phyloP scores from a whole-genome alignment of 2,888 invertebrate genomes.

The Tiphia femorata region DNA sequence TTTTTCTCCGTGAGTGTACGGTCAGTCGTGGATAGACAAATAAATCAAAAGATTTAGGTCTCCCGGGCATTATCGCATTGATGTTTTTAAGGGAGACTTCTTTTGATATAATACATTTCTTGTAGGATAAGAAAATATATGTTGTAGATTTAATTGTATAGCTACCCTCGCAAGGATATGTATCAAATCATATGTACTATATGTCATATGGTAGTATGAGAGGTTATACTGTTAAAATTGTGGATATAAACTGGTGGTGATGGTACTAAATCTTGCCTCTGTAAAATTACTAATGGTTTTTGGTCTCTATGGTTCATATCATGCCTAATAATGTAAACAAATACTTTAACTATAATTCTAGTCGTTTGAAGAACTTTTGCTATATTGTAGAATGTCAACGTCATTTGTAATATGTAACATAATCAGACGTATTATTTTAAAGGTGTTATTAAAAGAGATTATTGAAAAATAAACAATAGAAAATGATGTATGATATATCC shows the following conservation, averaged over 20 bases:
- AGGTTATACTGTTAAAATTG: conserved; percentile 44
- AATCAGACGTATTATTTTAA: too few relatives aligned
- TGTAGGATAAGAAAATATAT: conserved; percentile 27
- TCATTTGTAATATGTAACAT: too few relatives aligned
- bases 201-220: conserved; percentile 28
- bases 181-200: background rate
- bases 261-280: conserved; percentile 63
- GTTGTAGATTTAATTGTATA: conserved; percentile 26
- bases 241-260: conserved; percentile 63
- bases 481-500: too few relatives aligned
- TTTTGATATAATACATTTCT: conserved; percentile 27
- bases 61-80: conserved; percentile 20
- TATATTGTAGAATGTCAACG: too few relatives aligned
- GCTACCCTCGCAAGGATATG: too few relatives aligned
- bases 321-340: conserved; percentile 34
- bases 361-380: too few relatives aligned
- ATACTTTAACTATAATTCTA: too few relatives aligned
- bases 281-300: conserved; percentile 64
- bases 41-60: conserved; percentile 28
- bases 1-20: conserved; percentile 50
- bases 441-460: too few relatives aligned
- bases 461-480: too few relatives aligned
- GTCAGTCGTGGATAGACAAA: conserved; percentile 44
- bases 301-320: conserved; percentile 60
- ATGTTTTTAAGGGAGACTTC: conserved; percentile 8